These are phyloP conservation scores for Odontocerum albicorne DNA, from an alignment of 2,888 invertebrate species.

Conservation along the genomic window DNA sequence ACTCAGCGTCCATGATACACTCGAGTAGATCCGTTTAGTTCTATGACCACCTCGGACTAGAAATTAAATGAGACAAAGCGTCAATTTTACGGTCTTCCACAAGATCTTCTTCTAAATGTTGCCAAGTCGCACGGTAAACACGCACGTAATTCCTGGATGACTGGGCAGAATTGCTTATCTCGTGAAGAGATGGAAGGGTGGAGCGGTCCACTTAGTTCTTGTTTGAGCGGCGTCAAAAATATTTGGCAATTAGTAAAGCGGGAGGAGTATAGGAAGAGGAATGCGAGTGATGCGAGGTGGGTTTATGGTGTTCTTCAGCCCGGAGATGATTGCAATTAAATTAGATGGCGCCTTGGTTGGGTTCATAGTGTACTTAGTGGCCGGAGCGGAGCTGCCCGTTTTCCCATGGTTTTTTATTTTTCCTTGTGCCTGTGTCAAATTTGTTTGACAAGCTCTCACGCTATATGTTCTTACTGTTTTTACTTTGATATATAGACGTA, in stretches of 20 bases:
- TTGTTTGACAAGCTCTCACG: background rate
- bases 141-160: conserved; percentile 28
- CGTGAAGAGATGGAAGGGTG: conserved; percentile 29
- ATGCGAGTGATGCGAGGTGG: too few species aligned
- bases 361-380: conserved; percentile 1
- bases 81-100: conserved; percentile 5
- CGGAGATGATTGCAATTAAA: background rate
- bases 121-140: conserved; percentile 25
- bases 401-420: conserved; percentile 26
- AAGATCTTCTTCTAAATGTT: background rate
- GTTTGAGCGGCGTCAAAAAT: conserved; percentile 8
- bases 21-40: background rate
- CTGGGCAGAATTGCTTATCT: conserved; percentile 20
- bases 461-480: conserved; percentile 1
- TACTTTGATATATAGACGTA: conserved; percentile 2
- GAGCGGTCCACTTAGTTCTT: conserved; percentile 24
- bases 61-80: conserved; percentile 10
- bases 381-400: background rate
- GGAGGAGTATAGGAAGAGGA: background rate
- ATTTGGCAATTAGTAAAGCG: conserved; percentile 4
- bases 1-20: too few species aligned
- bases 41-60: background rate
- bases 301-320: background rate
- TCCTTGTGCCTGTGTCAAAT: conserved; percentile 3
- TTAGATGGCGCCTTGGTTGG: conserved; percentile 9